Base-by-base conservation (phyloP, 2,113 vertebrate species). In the Macquaria australasica region DNA sequence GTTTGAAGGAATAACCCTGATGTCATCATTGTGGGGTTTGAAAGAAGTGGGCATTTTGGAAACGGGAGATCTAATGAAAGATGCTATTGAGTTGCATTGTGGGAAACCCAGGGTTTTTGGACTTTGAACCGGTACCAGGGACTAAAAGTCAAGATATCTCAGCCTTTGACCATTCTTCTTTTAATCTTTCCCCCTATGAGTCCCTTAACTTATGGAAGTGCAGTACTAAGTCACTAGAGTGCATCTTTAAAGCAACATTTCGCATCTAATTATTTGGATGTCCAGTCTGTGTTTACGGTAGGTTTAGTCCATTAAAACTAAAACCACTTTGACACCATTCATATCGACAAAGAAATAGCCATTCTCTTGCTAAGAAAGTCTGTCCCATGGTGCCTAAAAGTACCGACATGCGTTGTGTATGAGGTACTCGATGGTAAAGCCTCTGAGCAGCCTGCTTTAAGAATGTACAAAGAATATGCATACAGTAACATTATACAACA, bases 21-120 rank as follows among this genome's bases (percentile, higher is more conserved):
- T 37, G 31, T 76, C 21, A 20, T 14, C 23, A 28, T 31, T 34
- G 28, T 53, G 6, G 50, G 12, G 11, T 62, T 25, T 71, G 23
- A 79, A 37, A 28, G 18, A 53, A 23, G 11, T 34, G 14, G 51
- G 5, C 58, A 12, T 66, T 51, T 39, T 7, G 48, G 64, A 55
- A 25, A 11, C 43, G 34, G 43, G 39, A 20, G 34, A 48, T 70
- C 16, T 69, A 62, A 85, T 63, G 28, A 81, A 63, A 48, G 77
- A 25, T 56, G 23, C 16, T 56, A 23, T 60, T 75, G 58, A 45
- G 48, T 66, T 56, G 72, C 2, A 23, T 56, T 56, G 8, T 53
- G 20, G 41, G 21, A 39, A 45, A 76, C 31, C 23, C 1, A 15
- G 23, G 34, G 15, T 21, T 60, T 68, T 62, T 55, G 50, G 55